These are phyloP conservation scores for Thalassarche chlororhynchos DNA, from an alignment of 2,113 vertebrate species.

Conservation along the genomic window DNA sequence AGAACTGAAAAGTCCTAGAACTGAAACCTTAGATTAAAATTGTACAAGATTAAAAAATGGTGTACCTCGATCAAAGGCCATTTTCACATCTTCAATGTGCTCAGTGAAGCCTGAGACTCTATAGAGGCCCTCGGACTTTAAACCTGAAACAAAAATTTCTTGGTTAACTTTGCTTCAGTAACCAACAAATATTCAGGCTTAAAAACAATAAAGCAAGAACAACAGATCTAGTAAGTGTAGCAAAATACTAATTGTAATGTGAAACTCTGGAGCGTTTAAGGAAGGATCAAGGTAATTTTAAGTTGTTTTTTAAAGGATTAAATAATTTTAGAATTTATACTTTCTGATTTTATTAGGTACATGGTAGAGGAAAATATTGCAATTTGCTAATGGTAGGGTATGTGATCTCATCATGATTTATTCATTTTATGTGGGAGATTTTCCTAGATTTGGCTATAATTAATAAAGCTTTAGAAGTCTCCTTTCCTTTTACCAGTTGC, in stretches of 20 bases:
- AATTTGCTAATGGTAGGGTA: conserved; percentile 14
- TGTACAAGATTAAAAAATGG: neutral
- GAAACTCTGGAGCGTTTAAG: neutral
- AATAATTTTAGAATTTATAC: neutral
- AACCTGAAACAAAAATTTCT: conserved; percentile 75
- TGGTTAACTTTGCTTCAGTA: conserved; percentile 23
- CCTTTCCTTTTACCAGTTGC: neutral
- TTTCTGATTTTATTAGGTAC: neutral
- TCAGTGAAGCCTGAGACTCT: conserved; percentile 97
- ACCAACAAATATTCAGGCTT: neutral
- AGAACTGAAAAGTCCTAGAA: neutral
- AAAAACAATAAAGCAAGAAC: neutral
- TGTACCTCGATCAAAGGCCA: conserved; percentile 94
- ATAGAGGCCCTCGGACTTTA: conserved; percentile 95
- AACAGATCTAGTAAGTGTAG: neutral
- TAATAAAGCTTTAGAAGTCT: conserved; percentile 34
- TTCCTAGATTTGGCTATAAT: conserved; percentile 27
- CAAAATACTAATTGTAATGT: neutral
- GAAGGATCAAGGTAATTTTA: neutral
- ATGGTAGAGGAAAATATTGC: neutral
- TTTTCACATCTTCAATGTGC: conserved; percentile 94
- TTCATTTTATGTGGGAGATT: conserved; percentile 5
- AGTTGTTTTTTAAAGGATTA: neutral
- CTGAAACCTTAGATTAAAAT: neutral
- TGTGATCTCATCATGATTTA: neutral